These are phyloP conservation scores for Cheilosia grossa DNA, from an alignment of 2,888 invertebrate genomes.

Conservation along the genomic window DNA sequence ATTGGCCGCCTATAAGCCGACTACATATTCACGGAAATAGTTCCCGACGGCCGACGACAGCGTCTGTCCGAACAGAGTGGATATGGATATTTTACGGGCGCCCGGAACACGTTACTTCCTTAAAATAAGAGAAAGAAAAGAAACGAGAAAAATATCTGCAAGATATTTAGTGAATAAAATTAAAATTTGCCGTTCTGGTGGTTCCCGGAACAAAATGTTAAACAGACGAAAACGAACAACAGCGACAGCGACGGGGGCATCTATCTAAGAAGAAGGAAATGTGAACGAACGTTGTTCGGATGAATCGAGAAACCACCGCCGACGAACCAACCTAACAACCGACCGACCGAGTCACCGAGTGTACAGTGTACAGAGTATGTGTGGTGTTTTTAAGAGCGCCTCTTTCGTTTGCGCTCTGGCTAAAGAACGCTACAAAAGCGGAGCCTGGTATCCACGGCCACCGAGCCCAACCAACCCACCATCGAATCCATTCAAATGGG, in stretches of 20 bases:
- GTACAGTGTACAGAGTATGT: conserved; percentile 47
- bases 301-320: conserved; percentile 74
- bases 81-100: not conserved
- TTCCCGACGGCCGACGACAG: not conserved
- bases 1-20: conserved; percentile 19
- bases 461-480: conserved; percentile 41
- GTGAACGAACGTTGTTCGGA: conserved; percentile 76
- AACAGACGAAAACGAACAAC: conserved; percentile 40
- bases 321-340: conserved; percentile 58
- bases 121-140: conserved; percentile 17
- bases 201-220: conserved; percentile 42
- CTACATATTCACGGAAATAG: conserved; percentile 38
- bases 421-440: conserved; percentile 66
- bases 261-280: conserved; percentile 70
- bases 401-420: conserved; percentile 63
- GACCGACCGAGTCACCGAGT: conserved; percentile 57
- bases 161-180: conserved; percentile 45
- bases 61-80: conserved; percentile 7
- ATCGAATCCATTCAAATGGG: conserved; percentile 56
- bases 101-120: conserved; percentile 28
- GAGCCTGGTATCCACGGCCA: conserved; percentile 53
- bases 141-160: conserved; percentile 45
- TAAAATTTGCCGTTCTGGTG: conserved; percentile 40
- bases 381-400: conserved; percentile 68
- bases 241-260: conserved; percentile 56